Evolutionary conservation across 1,140 invertebrate genomes (phyloP).

Genomic region (Caenorhabditis remanei): DNA sequence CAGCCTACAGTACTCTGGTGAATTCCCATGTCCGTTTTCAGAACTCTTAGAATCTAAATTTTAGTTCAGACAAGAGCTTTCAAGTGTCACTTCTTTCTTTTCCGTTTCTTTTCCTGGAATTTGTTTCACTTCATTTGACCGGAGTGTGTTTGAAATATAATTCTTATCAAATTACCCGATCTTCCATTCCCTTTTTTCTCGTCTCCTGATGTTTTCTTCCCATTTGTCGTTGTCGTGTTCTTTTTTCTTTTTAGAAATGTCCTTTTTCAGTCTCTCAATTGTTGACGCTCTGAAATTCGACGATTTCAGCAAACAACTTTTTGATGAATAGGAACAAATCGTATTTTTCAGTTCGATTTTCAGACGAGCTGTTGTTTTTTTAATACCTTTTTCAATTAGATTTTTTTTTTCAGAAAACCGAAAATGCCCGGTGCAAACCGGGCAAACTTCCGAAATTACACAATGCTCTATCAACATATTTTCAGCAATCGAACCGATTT

Average conservation of each 20-base stretch:
- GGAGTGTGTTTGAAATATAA: neutral
- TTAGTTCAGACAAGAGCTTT: too few relatives aligned
- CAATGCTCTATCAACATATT: slow-evolving; percentile 36
- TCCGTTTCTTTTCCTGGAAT: too few relatives aligned
- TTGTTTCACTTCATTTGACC: neutral
- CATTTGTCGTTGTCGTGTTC: neutral
- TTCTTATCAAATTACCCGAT: slow-evolving; percentile 41
- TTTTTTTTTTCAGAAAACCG: neutral
- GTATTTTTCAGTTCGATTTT: neutral
- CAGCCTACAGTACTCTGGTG: too few relatives aligned
- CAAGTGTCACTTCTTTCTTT: neutral
- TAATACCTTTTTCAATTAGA: neutral
- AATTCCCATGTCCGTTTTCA: too few relatives aligned
- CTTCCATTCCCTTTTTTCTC: neutral
- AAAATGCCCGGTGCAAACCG: slow-evolving; percentile 31
- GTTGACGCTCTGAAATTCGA: slow-evolving; percentile 39
- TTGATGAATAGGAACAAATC: neutral
- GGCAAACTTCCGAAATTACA: slow-evolving; percentile 38
- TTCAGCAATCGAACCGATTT: slow-evolving; percentile 1
- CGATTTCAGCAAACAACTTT: slow-evolving; percentile 30
- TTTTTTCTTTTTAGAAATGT: neutral
- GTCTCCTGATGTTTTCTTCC: neutral
- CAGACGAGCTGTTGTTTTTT: neutral
- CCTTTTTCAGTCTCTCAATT: neutral
- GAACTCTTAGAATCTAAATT: too few relatives aligned